Evolutionary conservation across 2,888 invertebrate genomes (phyloP).

Genomic region (Caenorhabditis sp.): DNA sequence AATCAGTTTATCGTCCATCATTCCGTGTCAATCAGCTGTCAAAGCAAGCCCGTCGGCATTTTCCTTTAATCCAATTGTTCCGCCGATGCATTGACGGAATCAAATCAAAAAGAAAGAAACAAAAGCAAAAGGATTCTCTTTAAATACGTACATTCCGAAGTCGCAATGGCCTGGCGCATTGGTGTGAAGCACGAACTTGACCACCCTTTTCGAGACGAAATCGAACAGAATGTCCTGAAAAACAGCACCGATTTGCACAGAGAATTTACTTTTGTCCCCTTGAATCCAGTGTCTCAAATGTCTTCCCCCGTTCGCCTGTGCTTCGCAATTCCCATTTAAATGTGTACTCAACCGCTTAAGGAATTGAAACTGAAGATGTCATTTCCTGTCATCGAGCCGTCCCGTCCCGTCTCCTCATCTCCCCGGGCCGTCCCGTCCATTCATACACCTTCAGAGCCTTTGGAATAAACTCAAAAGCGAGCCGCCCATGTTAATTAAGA

Average conservation of each 20-base stretch:
- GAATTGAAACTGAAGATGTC: conserved; percentile 57
- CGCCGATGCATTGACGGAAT: not conserved
- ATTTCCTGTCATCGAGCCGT: conserved; percentile 54
- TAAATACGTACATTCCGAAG: conserved; percentile 92
- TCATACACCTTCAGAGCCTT: conserved; percentile 24
- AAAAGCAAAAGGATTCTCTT: not conserved
- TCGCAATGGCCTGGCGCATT: conserved; percentile 99
- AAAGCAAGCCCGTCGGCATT: not conserved
- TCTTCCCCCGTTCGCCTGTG: conserved; percentile 15
- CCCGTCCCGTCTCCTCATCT: not conserved
- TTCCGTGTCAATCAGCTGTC: conserved; percentile 40
- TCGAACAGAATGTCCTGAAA: conserved; percentile 94
- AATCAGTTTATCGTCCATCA: conserved; percentile 4
- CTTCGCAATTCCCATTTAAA: conserved; percentile 18
- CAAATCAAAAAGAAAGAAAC: conserved; percentile 16
- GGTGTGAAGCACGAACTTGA: conserved; percentile 97
- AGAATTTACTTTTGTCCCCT: not conserved
- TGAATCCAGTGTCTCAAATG: conserved; percentile 10
- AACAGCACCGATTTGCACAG: conserved; percentile 3
- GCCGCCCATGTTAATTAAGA: conserved; percentile 54
- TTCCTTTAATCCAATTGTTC: conserved; percentile 51
- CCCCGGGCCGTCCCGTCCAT: not conserved
- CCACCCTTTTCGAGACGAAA: conserved; percentile 92
- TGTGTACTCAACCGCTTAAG: conserved; percentile 53
- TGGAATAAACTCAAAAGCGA: conserved; percentile 27